A percentile compares a stretch with the other conserved stretches of the same genome.
phyloP scores from a whole-genome alignment of 92 coral and sea anemone genomes.

The Pocillopora grandis region DNA sequence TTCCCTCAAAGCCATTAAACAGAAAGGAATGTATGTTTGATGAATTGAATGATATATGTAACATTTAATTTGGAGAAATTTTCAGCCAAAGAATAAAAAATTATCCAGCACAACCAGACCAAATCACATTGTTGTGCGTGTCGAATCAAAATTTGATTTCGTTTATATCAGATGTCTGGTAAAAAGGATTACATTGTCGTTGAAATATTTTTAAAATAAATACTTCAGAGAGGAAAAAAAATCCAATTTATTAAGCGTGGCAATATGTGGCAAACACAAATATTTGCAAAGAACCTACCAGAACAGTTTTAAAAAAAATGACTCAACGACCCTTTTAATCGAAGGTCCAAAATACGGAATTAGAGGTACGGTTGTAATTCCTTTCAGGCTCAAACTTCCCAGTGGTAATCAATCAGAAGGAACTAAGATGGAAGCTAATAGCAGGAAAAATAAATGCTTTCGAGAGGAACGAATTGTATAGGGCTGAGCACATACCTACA shows the following conservation, averaged over 20 bases:
- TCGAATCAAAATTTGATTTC: no score
- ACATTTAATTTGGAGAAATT: no score
- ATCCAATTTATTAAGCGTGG: neutral
- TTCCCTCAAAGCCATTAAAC: no score
- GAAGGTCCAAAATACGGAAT: neutral
- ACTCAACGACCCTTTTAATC: neutral
- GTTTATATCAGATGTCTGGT: no score
- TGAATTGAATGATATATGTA: no score
- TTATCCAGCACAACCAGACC: no score
- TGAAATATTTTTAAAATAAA: slow-evolving; percentile 9
- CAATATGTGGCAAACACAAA: slow-evolving; percentile 31
- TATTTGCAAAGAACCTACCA: slow-evolving; percentile 17
- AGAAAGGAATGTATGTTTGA: no score
- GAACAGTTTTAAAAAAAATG: neutral
- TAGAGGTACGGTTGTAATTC: neutral
- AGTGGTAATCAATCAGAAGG: neutral
- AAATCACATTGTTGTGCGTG: no score
- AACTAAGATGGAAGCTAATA: neutral
- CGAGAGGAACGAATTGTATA: neutral
- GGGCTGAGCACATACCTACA: no score
- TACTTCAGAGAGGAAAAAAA: neutral
- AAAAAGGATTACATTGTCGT: neutral
- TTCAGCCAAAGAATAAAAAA: no score
- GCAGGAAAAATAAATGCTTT: neutral
- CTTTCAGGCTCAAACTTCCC: neutral